Percentiles rank a stretch among this genome's conserved stretches.
phyloP scores from a whole-genome alignment of 2,113 vertebrate genomes.

The Sinosuthora webbiana region DNA sequence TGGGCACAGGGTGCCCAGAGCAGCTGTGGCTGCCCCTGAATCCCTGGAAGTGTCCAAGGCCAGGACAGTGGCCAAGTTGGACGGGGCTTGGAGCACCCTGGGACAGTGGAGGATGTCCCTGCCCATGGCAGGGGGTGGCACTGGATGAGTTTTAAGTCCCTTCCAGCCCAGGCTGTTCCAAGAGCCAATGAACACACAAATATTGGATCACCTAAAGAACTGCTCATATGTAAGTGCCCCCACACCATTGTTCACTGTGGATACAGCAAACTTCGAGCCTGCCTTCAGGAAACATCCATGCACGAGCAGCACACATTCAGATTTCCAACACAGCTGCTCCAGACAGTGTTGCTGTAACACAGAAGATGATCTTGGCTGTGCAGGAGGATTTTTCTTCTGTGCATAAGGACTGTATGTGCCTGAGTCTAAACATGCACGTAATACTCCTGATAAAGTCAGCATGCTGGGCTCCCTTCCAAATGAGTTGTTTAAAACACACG shows the following conservation, averaged over 20 bases:
- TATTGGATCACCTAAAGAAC: neutral
- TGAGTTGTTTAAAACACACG: constrained; percentile 12
- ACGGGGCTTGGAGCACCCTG: fast-evolving
- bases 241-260: neutral
- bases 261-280: neutral
- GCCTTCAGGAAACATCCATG: neutral
- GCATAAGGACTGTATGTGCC: constrained; percentile 23
- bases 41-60: neutral
- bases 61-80: no score
- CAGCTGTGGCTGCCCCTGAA: neutral
- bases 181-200: neutral
- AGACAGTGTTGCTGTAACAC: neutral
- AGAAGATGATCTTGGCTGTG: neutral
- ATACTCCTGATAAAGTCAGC: constrained; percentile 38
- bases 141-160: neutral
- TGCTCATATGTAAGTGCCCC: fast-evolving
- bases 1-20: neutral
- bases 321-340: neutral
- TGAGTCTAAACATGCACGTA: constrained; percentile 15
- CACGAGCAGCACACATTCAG: neutral
- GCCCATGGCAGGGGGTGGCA: neutral
- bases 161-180: neutral
- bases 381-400: neutral
- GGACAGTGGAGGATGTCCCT: neutral
- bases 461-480: constrained; percentile 21